Conservation (phyloP, 2,888 invertebrate species). For the Rhagophthalmus giganteus region DNA sequence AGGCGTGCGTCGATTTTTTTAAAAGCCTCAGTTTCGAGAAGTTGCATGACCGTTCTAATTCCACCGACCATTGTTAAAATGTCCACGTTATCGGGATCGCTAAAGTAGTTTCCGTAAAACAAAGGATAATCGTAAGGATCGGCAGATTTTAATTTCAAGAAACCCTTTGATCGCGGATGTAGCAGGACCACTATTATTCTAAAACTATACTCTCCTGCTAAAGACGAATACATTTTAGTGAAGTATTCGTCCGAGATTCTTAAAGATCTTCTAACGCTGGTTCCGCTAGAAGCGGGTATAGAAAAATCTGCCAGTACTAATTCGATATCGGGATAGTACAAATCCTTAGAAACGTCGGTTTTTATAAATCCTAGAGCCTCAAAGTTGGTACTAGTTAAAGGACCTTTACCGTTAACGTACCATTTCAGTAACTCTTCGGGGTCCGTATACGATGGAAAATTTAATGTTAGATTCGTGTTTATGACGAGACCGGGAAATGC, state of each 20-base stretch:
- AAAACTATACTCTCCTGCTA: constrained; percentile 56
- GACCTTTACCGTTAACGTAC: constrained; percentile 57
- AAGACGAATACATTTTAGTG: constrained; percentile 46
- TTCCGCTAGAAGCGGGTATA: constrained; percentile 61
- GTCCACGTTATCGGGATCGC: constrained; percentile 55
- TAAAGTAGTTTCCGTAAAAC: constrained; percentile 63
- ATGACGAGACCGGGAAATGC: constrained; percentile 20
- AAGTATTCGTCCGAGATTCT: constrained; percentile 40
- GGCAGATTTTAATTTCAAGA: constrained; percentile 55
- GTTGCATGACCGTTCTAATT: constrained; percentile 55
- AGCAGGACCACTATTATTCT: constrained; percentile 62
- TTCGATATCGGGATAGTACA: constrained; percentile 67
- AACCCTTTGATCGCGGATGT: constrained; percentile 61
- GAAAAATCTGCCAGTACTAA: constrained; percentile 62
- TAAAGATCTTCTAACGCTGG: constrained; percentile 25
- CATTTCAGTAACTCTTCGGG: constrained; percentile 49
- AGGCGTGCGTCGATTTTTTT: constrained; percentile 58
- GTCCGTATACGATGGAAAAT: constrained; percentile 11
- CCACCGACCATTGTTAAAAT: constrained; percentile 55
- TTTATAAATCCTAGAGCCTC: constrained; percentile 66
- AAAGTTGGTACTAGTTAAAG: constrained; percentile 62
- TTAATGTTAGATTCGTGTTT: neutral
- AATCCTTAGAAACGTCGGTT: constrained; percentile 60
- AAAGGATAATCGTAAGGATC: constrained; percentile 64
- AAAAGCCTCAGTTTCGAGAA: constrained; percentile 57